These are phyloP conservation scores for Limnothrissa miodon DNA, from an alignment of 2,113 vertebrate genomes.

Conservation along the genomic window DNA sequence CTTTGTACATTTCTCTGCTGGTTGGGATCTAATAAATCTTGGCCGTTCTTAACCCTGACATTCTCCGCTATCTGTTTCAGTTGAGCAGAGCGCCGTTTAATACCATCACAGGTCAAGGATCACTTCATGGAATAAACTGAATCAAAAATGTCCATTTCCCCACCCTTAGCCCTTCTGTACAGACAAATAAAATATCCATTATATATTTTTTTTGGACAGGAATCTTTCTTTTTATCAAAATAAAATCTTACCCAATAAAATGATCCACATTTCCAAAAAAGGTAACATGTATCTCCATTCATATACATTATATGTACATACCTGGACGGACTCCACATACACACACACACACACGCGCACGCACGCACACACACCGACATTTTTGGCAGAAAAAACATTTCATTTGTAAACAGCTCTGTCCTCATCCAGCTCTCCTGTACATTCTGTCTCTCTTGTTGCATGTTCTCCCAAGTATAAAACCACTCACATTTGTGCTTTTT, in stretches of 20 bases:
- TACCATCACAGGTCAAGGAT: conserved; percentile 23
- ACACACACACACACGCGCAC: background rate
- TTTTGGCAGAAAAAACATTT: conserved; percentile 69
- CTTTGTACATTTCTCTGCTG: conserved; percentile 39
- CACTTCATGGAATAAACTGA: conserved; percentile 25
- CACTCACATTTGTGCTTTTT: background rate
- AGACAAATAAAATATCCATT: conserved; percentile 53
- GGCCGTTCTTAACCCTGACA: conserved; percentile 36
- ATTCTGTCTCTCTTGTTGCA: conserved; percentile 78
- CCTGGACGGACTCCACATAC: conserved; percentile 21
- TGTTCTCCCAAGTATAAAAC: background rate
- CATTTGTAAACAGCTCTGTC: conserved; percentile 63
- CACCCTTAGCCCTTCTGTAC: conserved; percentile 30
- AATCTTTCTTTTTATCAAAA: conserved; percentile 68
- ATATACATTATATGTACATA: conserved; percentile 30
- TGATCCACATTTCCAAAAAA: conserved; percentile 63
- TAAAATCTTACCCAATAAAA: conserved; percentile 71
- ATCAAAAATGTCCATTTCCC: conserved; percentile 1
- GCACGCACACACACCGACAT: conserved; percentile 28
- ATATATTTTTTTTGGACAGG: conserved; percentile 46
- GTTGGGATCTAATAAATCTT: conserved; percentile 46
- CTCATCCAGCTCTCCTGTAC: conserved; percentile 61
- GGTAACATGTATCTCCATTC: conserved; percentile 64
- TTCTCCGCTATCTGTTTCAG: conserved; percentile 31
- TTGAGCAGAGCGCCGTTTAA: background rate